A percentile compares a stretch with the other conserved stretches of the same genome.
Evolutionary conservation across 2,888 invertebrate genomes (phyloP).

Genomic region (Agriopis marginaria): DNA sequence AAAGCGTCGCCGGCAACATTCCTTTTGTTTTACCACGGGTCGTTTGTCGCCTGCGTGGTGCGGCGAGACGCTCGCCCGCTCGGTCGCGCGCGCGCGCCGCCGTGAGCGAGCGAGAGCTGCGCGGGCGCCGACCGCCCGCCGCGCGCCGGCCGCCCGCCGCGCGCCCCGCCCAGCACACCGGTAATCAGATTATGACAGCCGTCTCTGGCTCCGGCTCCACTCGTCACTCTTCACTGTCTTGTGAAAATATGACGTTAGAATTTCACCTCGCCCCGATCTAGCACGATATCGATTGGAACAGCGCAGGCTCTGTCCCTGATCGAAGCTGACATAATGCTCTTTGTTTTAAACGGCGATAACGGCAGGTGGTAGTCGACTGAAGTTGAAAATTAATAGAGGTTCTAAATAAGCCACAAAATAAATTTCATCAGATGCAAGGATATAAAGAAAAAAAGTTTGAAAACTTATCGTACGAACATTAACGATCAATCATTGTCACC

Average conservation of each 20-base stretch:
- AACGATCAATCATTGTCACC: not conserved
- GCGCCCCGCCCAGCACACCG: conserved; percentile 73
- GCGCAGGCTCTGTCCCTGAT: conserved; percentile 42
- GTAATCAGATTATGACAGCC: conserved; percentile 86
- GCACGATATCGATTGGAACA: conserved; percentile 50
- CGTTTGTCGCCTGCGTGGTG: conserved; percentile 84
- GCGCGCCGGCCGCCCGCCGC: conserved; percentile 78
- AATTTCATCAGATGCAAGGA: not conserved
- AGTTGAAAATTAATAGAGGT: conserved; percentile 34
- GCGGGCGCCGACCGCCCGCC: conserved; percentile 84
- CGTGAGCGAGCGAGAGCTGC: conserved; percentile 68
- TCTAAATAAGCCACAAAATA: not conserved
- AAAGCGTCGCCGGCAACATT: conserved; percentile 86
- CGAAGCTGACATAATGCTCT: conserved; percentile 61
- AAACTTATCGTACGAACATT: not conserved
- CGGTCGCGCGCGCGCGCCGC: conserved; percentile 34
- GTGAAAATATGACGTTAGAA: conserved; percentile 67
- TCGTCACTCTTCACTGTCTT: conserved; percentile 74
- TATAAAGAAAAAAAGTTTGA: not conserved
- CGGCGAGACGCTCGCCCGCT: conserved; percentile 60
- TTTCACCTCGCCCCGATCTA: conserved; percentile 33
- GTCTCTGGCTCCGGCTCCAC: conserved; percentile 67
- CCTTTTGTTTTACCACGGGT: conserved; percentile 86
- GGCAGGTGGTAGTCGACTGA: conserved; percentile 53
- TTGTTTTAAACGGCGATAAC: conserved; percentile 54